Evolutionary conservation across 2,888 invertebrate species (phyloP).

Genomic region (Schizotus pectinicornis): DNA sequence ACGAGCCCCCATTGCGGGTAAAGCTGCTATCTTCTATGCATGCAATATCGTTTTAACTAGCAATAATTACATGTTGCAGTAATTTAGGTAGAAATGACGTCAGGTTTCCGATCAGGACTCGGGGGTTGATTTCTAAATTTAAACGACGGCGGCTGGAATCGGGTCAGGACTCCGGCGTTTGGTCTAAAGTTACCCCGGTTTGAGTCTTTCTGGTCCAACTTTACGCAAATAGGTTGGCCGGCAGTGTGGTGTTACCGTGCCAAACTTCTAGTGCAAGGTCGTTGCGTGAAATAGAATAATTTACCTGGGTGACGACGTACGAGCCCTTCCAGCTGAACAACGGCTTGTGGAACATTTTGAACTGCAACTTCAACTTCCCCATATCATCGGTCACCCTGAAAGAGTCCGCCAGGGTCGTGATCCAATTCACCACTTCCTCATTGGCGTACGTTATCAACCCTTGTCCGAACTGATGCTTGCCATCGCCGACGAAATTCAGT

Average conservation of each 20-base stretch:
- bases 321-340: slow-evolving; percentile 98
- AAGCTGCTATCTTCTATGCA: no score
- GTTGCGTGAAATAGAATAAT: slow-evolving; percentile 27
- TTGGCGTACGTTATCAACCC: slow-evolving; percentile 96
- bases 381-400: slow-evolving; percentile 97
- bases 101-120: no score
- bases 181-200: no score
- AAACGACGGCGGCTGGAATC: no score
- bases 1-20: no score
- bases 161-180: no score
- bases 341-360: slow-evolving; percentile 92
- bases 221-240: not conserved
- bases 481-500: slow-evolving; percentile 92
- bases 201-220: not conserved
- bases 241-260: not conserved
- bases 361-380: slow-evolving; percentile 94
- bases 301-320: slow-evolving; percentile 94
- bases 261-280: not conserved
- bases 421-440: slow-evolving; percentile 95
- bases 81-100: no score
- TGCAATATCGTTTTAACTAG: no score
- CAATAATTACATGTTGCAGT: no score
- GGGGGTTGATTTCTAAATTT: no score
- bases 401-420: slow-evolving; percentile 94
- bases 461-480: slow-evolving; percentile 94